These are phyloP conservation scores for Neosilurus mollespiculum DNA, from an alignment of 2,797 vertebrate species.

Conservation along the genomic window DNA sequence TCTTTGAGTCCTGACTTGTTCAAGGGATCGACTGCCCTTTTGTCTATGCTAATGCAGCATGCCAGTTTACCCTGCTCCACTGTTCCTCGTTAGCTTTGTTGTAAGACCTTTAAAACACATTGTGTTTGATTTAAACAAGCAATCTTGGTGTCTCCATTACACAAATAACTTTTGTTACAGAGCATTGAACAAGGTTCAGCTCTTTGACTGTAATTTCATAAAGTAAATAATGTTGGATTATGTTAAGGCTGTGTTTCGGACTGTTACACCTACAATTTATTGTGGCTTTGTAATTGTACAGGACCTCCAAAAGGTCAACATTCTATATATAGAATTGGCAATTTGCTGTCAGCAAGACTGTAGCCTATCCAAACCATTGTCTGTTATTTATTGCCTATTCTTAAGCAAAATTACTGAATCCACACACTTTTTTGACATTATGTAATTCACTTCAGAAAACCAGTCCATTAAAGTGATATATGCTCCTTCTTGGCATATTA, in stretches of 20 bases:
- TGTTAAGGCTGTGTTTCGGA: neutral
- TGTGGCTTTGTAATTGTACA: constrained; percentile 34
- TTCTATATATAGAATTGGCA: constrained; percentile 39
- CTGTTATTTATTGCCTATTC: constrained; percentile 27
- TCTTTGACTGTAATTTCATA: constrained; percentile 31
- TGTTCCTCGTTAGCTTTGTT: constrained; percentile 25
- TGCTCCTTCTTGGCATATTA: neutral
- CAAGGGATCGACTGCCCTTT: constrained; percentile 30
- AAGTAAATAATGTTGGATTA: constrained; percentile 34
- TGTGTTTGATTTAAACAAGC: constrained; percentile 29
- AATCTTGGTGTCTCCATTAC: constrained; percentile 26
- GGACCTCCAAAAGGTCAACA: constrained; percentile 44
- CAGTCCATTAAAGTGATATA: neutral
- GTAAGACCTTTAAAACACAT: constrained; percentile 27
- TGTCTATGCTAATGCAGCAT: constrained; percentile 26
- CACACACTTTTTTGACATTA: neutral
- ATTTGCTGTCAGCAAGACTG: constrained; percentile 28
- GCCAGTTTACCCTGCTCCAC: constrained; percentile 9
- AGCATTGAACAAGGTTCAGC: constrained; percentile 18
- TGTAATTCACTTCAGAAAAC: neutral
- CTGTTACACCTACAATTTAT: constrained; percentile 2
- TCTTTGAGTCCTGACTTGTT: constrained; percentile 37
- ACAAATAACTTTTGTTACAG: constrained; percentile 16
- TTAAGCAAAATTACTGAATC: neutral
- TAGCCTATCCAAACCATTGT: constrained; percentile 29